Conservation (phyloP, 2,888 invertebrate genomes). For the Hoplodrina ambigua region DNA sequence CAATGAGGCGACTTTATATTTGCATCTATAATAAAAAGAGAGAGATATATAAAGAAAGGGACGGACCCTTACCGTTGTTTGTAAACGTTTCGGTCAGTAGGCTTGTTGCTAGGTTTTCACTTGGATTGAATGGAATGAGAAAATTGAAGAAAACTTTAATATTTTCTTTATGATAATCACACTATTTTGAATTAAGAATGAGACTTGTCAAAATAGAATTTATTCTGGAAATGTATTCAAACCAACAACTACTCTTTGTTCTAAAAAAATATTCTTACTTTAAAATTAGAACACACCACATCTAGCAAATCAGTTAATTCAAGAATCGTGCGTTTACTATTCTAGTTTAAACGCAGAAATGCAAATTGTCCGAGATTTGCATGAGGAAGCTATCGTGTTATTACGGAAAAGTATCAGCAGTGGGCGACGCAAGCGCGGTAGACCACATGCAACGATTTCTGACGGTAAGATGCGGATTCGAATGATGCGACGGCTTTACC, state of each 20-base stretch:
- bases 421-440: constrained; percentile 22
- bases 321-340: constrained; percentile 24
- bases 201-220: no score
- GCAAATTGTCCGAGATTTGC: constrained; percentile 32
- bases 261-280: background rate
- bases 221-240: background rate
- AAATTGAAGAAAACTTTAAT: constrained; percentile 30
- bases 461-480: constrained; percentile 10
- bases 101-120: constrained; percentile 45
- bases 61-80: constrained; percentile 27
- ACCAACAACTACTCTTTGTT: background rate
- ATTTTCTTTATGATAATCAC: no score
- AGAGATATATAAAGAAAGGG: constrained; percentile 41
- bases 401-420: constrained; percentile 40
- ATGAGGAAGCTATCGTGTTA: constrained; percentile 53
- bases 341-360: constrained; percentile 27
- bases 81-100: constrained; percentile 30
- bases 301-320: background rate
- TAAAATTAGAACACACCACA: background rate
- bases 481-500: constrained; percentile 53
- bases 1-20: constrained; percentile 21
- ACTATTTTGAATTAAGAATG: no score
- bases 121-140: constrained; percentile 24
- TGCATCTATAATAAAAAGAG: constrained; percentile 21
- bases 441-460: constrained; percentile 46